Evolutionary conservation across 2,888 invertebrate genomes (phyloP).

Genomic region (Callyntrura sp.): DNA sequence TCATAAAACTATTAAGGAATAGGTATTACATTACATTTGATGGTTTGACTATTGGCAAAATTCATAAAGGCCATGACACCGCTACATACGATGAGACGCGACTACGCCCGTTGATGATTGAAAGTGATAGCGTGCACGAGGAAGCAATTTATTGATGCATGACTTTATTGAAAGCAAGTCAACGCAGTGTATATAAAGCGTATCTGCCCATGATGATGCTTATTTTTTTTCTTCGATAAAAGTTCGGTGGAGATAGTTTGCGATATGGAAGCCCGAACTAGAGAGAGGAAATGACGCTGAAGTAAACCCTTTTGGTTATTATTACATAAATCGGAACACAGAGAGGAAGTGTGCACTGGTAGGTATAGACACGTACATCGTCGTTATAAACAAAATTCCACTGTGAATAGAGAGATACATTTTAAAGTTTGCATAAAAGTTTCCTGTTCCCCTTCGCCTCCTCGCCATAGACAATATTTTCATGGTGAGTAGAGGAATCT

Average conservation of each 20-base stretch:
- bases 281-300: slow-evolving; percentile 40
- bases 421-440: too few species aligned
- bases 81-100: background rate
- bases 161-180: slow-evolving; percentile 2
- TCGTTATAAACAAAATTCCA: too few species aligned
- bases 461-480: background rate
- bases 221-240: slow-evolving; percentile 32
- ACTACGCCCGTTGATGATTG: background rate
- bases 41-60: background rate
- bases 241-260: background rate
- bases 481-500: background rate
- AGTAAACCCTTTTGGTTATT: slow-evolving; percentile 1
- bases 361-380: background rate
- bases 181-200: background rate
- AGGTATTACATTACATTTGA: background rate
- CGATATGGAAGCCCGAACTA: slow-evolving; percentile 24
- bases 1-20: slow-evolving; percentile 33
- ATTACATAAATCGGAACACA: background rate
- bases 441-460: too few species aligned
- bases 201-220: background rate
- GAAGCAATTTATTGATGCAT: slow-evolving; percentile 12
- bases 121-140: background rate
- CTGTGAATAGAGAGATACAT: too few species aligned
- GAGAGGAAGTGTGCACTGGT: background rate
- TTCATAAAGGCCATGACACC: background rate